These are phyloP conservation scores for Tridacna crocea DNA, from an alignment of 2,888 invertebrate genomes.

Conservation along the genomic window DNA sequence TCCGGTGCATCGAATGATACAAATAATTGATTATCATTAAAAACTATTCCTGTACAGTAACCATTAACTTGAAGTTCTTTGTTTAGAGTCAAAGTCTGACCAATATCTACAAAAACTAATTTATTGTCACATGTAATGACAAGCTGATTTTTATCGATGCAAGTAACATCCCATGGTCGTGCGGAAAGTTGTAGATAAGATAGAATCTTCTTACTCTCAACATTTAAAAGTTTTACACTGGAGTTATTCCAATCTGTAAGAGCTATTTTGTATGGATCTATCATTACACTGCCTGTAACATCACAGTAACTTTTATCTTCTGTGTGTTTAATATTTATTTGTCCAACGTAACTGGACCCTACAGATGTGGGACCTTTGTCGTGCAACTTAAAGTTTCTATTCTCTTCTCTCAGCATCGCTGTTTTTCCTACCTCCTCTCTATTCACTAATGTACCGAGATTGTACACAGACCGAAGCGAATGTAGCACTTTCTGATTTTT, in stretches of 20 bases:
- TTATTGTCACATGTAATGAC: background rate
- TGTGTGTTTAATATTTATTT: background rate
- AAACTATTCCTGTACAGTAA: background rate
- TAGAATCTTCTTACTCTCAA: background rate
- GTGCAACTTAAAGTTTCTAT: too few species aligned
- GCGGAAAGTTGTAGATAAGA: background rate
- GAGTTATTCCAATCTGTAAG: background rate
- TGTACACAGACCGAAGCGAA: background rate
- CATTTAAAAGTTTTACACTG: conserved; percentile 1
- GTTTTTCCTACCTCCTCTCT: background rate
- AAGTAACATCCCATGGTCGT: conserved; percentile 1
- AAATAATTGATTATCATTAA: background rate
- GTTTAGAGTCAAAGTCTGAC: background rate
- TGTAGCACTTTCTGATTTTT: background rate
- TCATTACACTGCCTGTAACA: conserved; percentile 4
- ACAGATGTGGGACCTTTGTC: background rate
- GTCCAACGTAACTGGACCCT: background rate
- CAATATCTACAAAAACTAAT: background rate
- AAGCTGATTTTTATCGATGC: background rate
- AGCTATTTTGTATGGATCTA: background rate
- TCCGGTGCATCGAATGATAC: background rate
- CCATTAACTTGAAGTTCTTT: background rate
- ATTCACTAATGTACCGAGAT: background rate
- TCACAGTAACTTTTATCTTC: background rate
- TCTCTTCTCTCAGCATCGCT: background rate